phyloP scores from a whole-genome alignment of 2,888 invertebrate species.

The Tipula confusa region DNA sequence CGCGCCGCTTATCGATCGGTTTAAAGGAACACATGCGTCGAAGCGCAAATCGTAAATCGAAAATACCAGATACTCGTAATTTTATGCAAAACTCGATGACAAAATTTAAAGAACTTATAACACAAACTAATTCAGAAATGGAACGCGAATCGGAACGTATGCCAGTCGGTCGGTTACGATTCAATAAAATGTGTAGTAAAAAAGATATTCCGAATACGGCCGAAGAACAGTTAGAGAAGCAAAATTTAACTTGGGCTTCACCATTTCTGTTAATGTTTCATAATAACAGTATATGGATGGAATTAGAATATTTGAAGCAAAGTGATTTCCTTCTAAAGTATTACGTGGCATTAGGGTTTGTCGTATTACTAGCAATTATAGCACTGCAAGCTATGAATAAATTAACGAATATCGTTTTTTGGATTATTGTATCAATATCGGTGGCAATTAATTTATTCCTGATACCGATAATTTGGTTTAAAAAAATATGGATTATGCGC shows the following conservation, averaged over 20 bases:
- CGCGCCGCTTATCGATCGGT: neutral
- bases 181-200: neutral
- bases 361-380: slow-evolving; percentile 58
- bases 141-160: slow-evolving; percentile 74
- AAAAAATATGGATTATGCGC: slow-evolving; percentile 62
- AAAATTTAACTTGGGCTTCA: slow-evolving; percentile 40
- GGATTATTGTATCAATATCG: slow-evolving; percentile 51
- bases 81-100: slow-evolving; percentile 50
- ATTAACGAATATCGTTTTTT: slow-evolving; percentile 46
- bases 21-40: neutral
- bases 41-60: slow-evolving; percentile 25
- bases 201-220: slow-evolving; percentile 41
- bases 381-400: slow-evolving; percentile 59
- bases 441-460: slow-evolving; percentile 55
- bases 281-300: slow-evolving; percentile 51
- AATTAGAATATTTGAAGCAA: slow-evolving; percentile 67
- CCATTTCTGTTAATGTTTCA: slow-evolving; percentile 61
- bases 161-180: slow-evolving; percentile 69
- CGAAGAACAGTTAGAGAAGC: slow-evolving; percentile 45
- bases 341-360: slow-evolving; percentile 60
- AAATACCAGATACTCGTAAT: slow-evolving; percentile 38
- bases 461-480: slow-evolving; percentile 70
- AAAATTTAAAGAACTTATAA: slow-evolving; percentile 49
- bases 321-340: slow-evolving; percentile 84
- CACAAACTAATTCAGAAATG: slow-evolving; percentile 64